Percentiles rank a stretch among this genome's conserved stretches.
Evolutionary conservation across 1,140 invertebrate genomes (phyloP).

Genomic region (Coenobita brevimanus): DNA sequence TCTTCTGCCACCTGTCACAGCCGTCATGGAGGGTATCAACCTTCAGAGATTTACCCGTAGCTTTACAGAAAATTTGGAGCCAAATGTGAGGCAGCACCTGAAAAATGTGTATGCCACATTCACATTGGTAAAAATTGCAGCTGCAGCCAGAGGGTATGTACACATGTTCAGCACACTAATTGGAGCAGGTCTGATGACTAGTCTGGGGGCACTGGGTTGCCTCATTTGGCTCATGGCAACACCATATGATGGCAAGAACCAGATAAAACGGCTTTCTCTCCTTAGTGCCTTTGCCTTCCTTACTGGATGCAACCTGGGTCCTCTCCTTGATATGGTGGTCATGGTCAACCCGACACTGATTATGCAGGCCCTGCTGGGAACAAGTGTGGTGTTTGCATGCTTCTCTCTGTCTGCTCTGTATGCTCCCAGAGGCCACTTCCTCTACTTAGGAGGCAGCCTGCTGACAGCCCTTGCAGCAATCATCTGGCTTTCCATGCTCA

Average conservation of each 20-base stretch:
- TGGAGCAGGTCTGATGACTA: slow-evolving; percentile 84
- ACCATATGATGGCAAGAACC: slow-evolving; percentile 88
- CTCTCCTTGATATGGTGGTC: slow-evolving; percentile 84
- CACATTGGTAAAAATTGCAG: slow-evolving; percentile 85
- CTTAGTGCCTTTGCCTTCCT: slow-evolving; percentile 89
- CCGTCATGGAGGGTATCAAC: too few species aligned
- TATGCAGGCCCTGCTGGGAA: slow-evolving; percentile 83
- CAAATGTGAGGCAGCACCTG: slow-evolving; percentile 88
- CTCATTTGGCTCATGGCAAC: slow-evolving; percentile 86
- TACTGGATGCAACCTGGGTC: slow-evolving; percentile 86
- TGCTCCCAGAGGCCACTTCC: slow-evolving; percentile 87
- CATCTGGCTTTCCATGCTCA: slow-evolving; percentile 85
- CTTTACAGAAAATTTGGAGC: slow-evolving; percentile 75
- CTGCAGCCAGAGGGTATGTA: slow-evolving; percentile 86
- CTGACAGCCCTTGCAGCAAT: slow-evolving; percentile 87
- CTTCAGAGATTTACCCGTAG: neutral
- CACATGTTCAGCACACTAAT: slow-evolving; percentile 84
- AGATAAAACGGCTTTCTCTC: slow-evolving; percentile 83
- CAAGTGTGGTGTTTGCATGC: slow-evolving; percentile 90
- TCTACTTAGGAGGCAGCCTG: slow-evolving; percentile 83
- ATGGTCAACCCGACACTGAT: slow-evolving; percentile 85
- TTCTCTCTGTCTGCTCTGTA: slow-evolving; percentile 92
- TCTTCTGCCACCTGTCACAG: too few species aligned
- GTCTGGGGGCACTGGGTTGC: slow-evolving; percentile 83
- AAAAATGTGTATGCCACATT: slow-evolving; percentile 96